A percentile compares a stretch with the other conserved stretches of the same genome.
Evolutionary conservation across 1,140 invertebrate genomes (phyloP).

Genomic region (Palaemon carinicauda): DNA sequence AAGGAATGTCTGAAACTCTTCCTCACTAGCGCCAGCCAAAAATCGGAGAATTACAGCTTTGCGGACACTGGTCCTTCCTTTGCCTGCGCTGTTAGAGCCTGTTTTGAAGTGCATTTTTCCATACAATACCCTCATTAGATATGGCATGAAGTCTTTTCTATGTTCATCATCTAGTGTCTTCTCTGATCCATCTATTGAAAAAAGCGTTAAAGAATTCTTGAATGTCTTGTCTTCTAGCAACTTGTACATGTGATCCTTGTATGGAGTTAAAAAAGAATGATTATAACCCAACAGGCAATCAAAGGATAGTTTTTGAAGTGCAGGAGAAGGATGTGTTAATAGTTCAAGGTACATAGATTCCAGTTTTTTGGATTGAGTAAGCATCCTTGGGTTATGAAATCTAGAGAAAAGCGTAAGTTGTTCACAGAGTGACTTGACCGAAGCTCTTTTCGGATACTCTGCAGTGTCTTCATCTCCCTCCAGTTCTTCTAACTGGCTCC

Average conservation of each 20-base stretch:
- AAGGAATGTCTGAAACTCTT: conserved; percentile 81
- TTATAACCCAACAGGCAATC: conserved; percentile 87
- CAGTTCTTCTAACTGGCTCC: neutral
- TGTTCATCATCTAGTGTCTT: conserved; percentile 76
- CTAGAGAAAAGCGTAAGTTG: conserved; percentile 81
- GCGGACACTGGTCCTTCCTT: conserved; percentile 74
- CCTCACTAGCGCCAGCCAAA: conserved; percentile 79
- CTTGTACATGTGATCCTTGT: conserved; percentile 77
- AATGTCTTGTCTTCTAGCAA: conserved; percentile 88
- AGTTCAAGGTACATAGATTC: conserved; percentile 80
- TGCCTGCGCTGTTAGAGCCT: conserved; percentile 76
- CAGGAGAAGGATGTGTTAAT: conserved; percentile 77
- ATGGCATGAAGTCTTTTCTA: conserved; percentile 77
- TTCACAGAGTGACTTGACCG: conserved; percentile 71
- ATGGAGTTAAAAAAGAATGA: conserved; percentile 77
- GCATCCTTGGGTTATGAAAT: conserved; percentile 80
- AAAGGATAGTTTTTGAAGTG: conserved; percentile 84
- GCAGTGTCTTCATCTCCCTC: neutral
- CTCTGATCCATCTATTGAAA: conserved; percentile 75
- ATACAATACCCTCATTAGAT: conserved; percentile 85
- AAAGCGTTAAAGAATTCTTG: conserved; percentile 81
- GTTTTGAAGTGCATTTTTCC: conserved; percentile 86
- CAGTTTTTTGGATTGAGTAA: conserved; percentile 79
- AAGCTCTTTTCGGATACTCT: conserved; percentile 7
- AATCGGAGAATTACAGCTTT: conserved; percentile 84